Evolutionary conservation across 1,140 invertebrate genomes (phyloP), one percentile per base, ranked within the genome.

Genomic region (Drosophila oshimai): DNA sequence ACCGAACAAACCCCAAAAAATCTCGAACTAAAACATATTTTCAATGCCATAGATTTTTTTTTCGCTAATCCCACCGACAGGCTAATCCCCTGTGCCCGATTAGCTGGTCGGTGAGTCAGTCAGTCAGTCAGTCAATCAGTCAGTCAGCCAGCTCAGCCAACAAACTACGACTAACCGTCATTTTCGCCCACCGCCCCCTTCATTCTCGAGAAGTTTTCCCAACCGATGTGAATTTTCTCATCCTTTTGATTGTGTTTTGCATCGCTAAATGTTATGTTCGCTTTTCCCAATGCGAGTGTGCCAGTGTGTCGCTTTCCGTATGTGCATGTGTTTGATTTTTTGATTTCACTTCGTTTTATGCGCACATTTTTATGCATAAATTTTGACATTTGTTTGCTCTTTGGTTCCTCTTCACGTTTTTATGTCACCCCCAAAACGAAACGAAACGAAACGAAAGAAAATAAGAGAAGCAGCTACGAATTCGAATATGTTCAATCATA

Each of bases 401-500:
- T 46, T 20, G 6, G 29, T 74, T 78, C 17, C 45, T 28, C n/a
- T 39, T 57, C 45, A 36, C 26, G 44, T 77, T 76, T 58, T 45
- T 67, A 65, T 73, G 41, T 81, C 77, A 65, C 55, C 22, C 41
- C 13, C 24, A 51, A 28, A 20, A 31, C 33, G 45, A 36, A 39
- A 29, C 6, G 4, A 31, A 33, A 39, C 37, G 28, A 47, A 50
- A 67, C 4, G 15, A 47, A 49, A 54, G 37, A 55, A 50, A 68
- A 73, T 36, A 51, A 36, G 39, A 75, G 37, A 29, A 50, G 26
- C 47, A 72, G 71, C 41, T 41, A 57, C 50, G 15, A 60, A 75
- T 75, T 72, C 79, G 71, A 86, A 84, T 84, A 80, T 87, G 55
- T 80, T 87, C 65, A 68, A 84, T 84, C 80, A 86, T 86, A 73